Conservation (phyloP, 2,797 vertebrate species). For the Peromyscus attwateri region DNA sequence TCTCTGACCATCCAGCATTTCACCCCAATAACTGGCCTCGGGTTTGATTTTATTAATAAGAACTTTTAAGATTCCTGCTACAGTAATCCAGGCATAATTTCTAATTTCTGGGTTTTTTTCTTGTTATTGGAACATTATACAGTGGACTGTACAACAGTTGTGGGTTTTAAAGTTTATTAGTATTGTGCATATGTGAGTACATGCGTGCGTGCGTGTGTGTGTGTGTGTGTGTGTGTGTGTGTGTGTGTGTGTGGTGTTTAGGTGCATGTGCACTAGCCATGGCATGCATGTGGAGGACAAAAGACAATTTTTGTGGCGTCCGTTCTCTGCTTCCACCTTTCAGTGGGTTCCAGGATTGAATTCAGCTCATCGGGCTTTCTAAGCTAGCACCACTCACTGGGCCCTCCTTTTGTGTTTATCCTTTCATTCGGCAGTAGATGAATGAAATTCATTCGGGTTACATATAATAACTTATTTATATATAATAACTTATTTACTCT, state of each 20-base stretch:
- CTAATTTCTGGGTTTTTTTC: slow-evolving; percentile 20
- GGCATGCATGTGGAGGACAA: background rate
- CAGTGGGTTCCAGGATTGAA: background rate
- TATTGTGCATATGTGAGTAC: background rate
- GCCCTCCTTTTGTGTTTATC: background rate
- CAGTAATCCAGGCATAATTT: slow-evolving; percentile 16
- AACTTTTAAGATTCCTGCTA: too few relatives aligned
- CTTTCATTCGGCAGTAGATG: background rate
- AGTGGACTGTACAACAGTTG: background rate
- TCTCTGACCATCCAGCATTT: too few relatives aligned
- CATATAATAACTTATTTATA: background rate
- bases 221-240: background rate
- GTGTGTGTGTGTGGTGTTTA: background rate
- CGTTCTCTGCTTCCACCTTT: background rate
- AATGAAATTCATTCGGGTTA: background rate
- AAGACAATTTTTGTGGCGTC: background rate
- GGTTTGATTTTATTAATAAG: too few relatives aligned
- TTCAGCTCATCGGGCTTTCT: background rate
- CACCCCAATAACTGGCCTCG: too few relatives aligned
- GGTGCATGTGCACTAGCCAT: background rate
- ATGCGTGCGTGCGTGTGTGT: too few relatives aligned
- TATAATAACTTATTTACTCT: background rate
- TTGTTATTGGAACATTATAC: background rate
- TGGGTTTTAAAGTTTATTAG: background rate
- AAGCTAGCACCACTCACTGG: background rate